Percentiles rank a stretch among this genome's conserved stretches.
Conservation (phyloP, 2,888 invertebrate genomes). For the Anagyrus pseudococci region DNA sequence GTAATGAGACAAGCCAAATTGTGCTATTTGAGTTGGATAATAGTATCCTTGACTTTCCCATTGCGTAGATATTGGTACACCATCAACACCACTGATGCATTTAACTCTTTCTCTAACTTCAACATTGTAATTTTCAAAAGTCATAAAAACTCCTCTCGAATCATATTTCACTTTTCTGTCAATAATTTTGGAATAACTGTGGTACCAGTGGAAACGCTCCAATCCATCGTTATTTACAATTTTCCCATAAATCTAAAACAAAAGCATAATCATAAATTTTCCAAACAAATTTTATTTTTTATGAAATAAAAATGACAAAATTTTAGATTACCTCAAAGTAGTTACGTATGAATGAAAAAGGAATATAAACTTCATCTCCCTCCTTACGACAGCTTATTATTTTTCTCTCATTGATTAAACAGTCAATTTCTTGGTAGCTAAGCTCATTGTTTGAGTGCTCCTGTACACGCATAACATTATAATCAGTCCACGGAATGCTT, state of each 20-base stretch:
- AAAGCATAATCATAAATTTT: conserved; percentile 10
- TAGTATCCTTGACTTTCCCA: conserved; percentile 96
- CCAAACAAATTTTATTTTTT: conserved; percentile 4
- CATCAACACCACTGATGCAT: conserved; percentile 92
- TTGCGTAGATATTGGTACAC: conserved; percentile 95
- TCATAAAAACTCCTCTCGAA: conserved; percentile 90
- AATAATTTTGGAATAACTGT: conserved; percentile 91
- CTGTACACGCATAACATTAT: conserved; percentile 41
- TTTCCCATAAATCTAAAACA: conserved; percentile 81
- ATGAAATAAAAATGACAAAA: background rate
- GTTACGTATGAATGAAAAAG: conserved; percentile 90
- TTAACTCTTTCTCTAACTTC: conserved; percentile 95
- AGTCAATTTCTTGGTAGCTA: conserved; percentile 77
- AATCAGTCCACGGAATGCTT: no score
- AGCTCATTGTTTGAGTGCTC: conserved; percentile 59
- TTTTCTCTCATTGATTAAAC: conserved; percentile 88
- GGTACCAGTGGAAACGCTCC: conserved; percentile 93
- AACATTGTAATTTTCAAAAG: conserved; percentile 97
- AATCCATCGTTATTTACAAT: conserved; percentile 74
- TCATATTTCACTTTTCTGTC: conserved; percentile 89
- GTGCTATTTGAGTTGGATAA: conserved; percentile 98
- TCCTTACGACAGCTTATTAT: conserved; percentile 80
- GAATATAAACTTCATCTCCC: conserved; percentile 87
- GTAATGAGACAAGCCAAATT: conserved; percentile 96
- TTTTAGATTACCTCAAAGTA: conserved; percentile 81